Evolutionary conservation across 2,888 invertebrate species (phyloP).

Genomic region (Siphonodentalium dalli): DNA sequence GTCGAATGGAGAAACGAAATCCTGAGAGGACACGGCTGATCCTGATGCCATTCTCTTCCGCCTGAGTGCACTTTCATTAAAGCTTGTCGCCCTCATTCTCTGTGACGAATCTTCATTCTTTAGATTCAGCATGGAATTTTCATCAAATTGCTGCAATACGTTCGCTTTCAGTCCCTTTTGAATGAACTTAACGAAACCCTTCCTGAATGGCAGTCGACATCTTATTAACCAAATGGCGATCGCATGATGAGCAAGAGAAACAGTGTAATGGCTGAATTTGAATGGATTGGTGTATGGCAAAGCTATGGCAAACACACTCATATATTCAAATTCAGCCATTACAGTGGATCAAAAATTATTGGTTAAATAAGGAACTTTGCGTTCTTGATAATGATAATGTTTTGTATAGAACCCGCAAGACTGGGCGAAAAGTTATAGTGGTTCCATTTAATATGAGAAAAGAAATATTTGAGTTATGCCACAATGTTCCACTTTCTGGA

Average conservation of each 20-base stretch:
- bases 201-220: constrained; percentile 85
- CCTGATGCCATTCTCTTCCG: constrained; percentile 46
- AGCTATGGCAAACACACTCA: constrained; percentile 95
- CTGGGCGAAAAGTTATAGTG: no score
- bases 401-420: no score
- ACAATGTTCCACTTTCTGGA: no score
- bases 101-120: constrained; percentile 75
- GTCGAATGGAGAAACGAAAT: constrained; percentile 43
- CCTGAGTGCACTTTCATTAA: constrained; percentile 40
- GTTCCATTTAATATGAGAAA: no score
- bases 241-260: constrained; percentile 94
- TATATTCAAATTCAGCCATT: no score
- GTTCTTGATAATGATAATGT: no score
- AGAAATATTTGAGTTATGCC: no score
- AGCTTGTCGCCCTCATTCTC: constrained; percentile 87
- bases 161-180: constrained; percentile 87
- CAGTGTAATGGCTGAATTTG: constrained; percentile 94
- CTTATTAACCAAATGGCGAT: constrained; percentile 98
- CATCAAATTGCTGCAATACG: constrained; percentile 83
- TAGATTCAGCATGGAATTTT: constrained; percentile 69
- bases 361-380: no score
- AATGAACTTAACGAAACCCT: constrained; percentile 90
- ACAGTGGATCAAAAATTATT: no score
- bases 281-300: constrained; percentile 95
- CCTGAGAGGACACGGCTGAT: constrained; percentile 34